These are phyloP conservation scores for Cryptotermes secundus DNA, from an alignment of 1,140 invertebrate species.

Conservation along the genomic window DNA sequence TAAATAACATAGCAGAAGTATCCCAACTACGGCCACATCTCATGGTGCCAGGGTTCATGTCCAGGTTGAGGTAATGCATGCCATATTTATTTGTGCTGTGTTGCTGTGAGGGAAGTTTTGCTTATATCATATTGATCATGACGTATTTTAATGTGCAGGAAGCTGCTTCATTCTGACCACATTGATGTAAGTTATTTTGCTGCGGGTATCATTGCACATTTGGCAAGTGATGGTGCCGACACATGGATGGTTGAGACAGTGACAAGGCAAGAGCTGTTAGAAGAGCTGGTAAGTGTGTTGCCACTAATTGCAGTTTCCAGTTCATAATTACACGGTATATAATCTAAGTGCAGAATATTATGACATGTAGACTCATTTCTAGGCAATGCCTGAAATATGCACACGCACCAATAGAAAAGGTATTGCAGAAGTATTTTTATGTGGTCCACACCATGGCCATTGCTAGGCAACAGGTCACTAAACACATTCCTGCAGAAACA, in stretches of 20 bases:
- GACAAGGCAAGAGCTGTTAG: constrained; percentile 55
- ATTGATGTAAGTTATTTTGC: constrained; percentile 85
- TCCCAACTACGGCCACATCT: constrained; percentile 56
- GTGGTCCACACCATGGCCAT: too few relatives aligned
- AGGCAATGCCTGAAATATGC: too few relatives aligned
- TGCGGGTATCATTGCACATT: constrained; percentile 76
- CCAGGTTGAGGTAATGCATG: constrained; percentile 54
- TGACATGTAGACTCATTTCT: too few relatives aligned
- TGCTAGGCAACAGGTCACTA: too few relatives aligned
- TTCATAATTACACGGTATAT: too few relatives aligned
- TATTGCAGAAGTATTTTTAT: too few relatives aligned
- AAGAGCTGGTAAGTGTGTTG: constrained; percentile 51
- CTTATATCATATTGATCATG: background rate
- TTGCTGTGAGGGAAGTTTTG: background rate
- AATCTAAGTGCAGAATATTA: too few relatives aligned
- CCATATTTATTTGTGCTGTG: constrained; percentile 25
- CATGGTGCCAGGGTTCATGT: constrained; percentile 65
- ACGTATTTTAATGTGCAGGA: constrained; percentile 36
- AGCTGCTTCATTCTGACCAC: constrained; percentile 63
- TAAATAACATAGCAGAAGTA: constrained; percentile 85
- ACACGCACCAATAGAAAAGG: too few relatives aligned
- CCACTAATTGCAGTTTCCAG: too few relatives aligned
- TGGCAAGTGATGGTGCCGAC: constrained; percentile 62
- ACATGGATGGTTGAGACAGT: constrained; percentile 52
- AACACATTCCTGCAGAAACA: too few relatives aligned